These are phyloP conservation scores for Plagodis pulveraria DNA, from an alignment of 2,888 invertebrate species.

Conservation along the genomic window DNA sequence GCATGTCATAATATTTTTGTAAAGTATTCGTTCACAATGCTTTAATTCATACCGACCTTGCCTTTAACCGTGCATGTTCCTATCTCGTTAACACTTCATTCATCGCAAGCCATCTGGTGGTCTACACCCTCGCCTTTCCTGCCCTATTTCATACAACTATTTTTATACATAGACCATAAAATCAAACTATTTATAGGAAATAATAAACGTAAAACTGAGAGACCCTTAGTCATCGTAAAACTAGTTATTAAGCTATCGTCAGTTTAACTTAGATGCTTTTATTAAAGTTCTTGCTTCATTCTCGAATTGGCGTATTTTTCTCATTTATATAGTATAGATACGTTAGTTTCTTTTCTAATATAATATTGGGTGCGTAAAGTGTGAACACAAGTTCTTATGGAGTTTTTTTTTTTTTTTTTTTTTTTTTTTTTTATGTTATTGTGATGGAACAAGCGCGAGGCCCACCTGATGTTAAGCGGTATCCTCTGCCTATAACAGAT, in stretches of 20 bases:
- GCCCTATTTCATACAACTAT: conserved; percentile 46
- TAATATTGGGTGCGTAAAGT: too few relatives aligned
- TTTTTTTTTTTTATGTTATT: too few relatives aligned
- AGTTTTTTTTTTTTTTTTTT: too few relatives aligned
- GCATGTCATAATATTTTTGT: background rate
- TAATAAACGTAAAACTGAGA: conserved; percentile 34
- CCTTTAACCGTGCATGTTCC: conserved; percentile 29
- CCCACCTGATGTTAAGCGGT: too few relatives aligned
- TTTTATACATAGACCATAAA: conserved; percentile 30
- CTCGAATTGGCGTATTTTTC: too few relatives aligned
- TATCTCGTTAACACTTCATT: conserved; percentile 70
- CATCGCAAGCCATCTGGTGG: conserved; percentile 72
- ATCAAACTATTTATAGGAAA: conserved; percentile 35
- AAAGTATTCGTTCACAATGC: conserved; percentile 11
- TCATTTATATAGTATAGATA: too few relatives aligned
- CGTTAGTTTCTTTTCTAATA: too few relatives aligned
- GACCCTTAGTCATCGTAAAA: conserved; percentile 27
- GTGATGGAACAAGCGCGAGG: too few relatives aligned
- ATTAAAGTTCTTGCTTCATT: conserved; percentile 2
- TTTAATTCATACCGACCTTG: conserved; percentile 20
- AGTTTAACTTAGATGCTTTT: conserved; percentile 12
- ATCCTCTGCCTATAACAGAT: too few relatives aligned
- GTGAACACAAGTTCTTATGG: too few relatives aligned
- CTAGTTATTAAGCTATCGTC: conserved; percentile 19
- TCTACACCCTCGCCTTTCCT: conserved; percentile 48